These are phyloP conservation scores for Neosilurus mollespiculum DNA, from an alignment of 2,797 vertebrate species.

Conservation along the genomic window DNA sequence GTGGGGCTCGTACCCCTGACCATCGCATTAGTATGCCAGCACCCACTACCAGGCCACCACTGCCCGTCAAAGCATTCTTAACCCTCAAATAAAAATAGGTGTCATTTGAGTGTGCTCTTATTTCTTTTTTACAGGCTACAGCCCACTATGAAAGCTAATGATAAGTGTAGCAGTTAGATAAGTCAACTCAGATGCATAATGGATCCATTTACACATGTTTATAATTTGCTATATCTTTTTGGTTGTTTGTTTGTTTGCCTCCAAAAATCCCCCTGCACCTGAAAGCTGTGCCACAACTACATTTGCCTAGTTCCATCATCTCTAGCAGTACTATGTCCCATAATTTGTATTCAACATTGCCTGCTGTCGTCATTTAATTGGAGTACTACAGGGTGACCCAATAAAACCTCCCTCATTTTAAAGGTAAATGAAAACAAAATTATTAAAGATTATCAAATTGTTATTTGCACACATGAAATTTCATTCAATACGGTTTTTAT, in stretches of 20 bases:
- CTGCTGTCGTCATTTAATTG: neutral
- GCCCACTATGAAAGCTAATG: neutral
- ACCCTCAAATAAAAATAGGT: neutral
- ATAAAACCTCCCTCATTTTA: too few relatives aligned
- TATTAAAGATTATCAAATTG: too few relatives aligned
- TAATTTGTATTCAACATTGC: neutral
- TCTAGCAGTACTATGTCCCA: neutral
- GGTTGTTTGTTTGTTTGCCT: neutral
- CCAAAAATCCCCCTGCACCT: neutral
- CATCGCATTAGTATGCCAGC: too few relatives aligned
- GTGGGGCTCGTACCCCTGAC: too few relatives aligned
- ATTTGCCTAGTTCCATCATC: neutral
- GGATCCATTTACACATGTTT: neutral
- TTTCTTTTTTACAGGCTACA: neutral
- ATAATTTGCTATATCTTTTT: neutral
- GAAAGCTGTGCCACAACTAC: neutral
- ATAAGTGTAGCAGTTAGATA: neutral
- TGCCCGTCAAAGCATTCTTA: neutral
- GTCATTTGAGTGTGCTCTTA: slow-evolving; percentile 3
- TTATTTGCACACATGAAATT: too few relatives aligned
- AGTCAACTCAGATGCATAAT: neutral
- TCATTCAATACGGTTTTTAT: too few relatives aligned
- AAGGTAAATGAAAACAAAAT: too few relatives aligned
- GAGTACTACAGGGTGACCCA: neutral
- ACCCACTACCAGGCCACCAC: too few relatives aligned